Conservation (phyloP, 64 coral and sea anemone species). For the Pachyseris speciosa region DNA sequence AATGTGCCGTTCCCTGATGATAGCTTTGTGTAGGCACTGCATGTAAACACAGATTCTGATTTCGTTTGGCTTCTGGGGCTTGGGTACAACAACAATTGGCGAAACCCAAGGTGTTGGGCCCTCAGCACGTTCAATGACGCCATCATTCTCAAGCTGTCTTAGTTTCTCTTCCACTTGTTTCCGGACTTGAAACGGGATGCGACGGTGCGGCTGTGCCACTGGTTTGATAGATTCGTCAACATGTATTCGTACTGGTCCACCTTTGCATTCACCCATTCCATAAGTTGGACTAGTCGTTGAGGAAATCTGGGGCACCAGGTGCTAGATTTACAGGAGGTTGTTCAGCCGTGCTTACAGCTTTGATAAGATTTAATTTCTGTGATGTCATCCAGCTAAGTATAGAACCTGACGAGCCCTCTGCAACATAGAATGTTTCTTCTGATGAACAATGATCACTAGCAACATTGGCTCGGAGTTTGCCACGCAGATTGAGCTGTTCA, state of each 20-base stretch:
- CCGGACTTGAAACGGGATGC: constrained; percentile 53
- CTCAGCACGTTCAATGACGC: constrained; percentile 66
- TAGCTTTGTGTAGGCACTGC: constrained; percentile 39
- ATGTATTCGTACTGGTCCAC: constrained; percentile 68
- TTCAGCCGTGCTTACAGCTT: constrained; percentile 53
- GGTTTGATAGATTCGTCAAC: constrained; percentile 73
- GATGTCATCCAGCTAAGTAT: constrained; percentile 61
- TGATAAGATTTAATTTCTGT: constrained; percentile 65
- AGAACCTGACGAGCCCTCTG: constrained; percentile 44
- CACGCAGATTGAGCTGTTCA: constrained; percentile 48
- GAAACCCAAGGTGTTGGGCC: constrained; percentile 73
- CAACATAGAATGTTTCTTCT: constrained; percentile 56
- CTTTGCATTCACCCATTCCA: constrained; percentile 75
- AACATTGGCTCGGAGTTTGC: constrained; percentile 38
- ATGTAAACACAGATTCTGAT: constrained; percentile 65
- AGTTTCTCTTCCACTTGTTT: constrained; percentile 66
- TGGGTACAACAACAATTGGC: constrained; percentile 65
- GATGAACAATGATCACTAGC: constrained; percentile 27
- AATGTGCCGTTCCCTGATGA: constrained; percentile 53
- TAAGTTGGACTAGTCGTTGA: constrained; percentile 44
- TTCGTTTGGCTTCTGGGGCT: constrained; percentile 56
- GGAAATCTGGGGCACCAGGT: constrained; percentile 48
- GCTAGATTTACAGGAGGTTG: constrained; percentile 37
- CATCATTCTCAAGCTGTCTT: constrained; percentile 48
- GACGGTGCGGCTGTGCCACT: constrained; percentile 59